A percentile compares a stretch with the other conserved stretches of the same genome.
phyloP scores from a whole-genome alignment of 2,113 vertebrate genomes.

The Diglossa brunneiventris region DNA sequence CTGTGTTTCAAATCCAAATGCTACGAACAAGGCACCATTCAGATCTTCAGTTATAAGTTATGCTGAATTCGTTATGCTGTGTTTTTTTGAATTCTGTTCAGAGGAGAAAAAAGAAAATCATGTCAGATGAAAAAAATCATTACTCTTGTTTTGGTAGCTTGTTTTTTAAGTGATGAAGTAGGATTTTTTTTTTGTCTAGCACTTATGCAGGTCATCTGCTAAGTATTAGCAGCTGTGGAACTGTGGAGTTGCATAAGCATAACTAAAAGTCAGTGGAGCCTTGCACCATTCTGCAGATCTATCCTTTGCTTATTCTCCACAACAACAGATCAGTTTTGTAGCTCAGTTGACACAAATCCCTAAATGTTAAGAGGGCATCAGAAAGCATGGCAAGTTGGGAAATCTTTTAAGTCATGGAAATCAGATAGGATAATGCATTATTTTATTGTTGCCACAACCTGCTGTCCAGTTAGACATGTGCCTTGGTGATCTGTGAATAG shows the following conservation, averaged over 20 bases:
- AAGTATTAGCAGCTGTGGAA: slow-evolving; percentile 73
- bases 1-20: slow-evolving; percentile 57
- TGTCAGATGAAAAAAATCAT: slow-evolving; percentile 1
- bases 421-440: background rate
- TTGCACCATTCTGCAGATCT: slow-evolving; percentile 53
- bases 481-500: background rate
- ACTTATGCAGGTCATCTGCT: slow-evolving; percentile 57
- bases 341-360: slow-evolving; percentile 14
- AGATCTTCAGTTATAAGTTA: slow-evolving; percentile 46
- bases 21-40: slow-evolving; percentile 67
- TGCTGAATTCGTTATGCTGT: slow-evolving; percentile 3
- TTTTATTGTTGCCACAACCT: background rate
- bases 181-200: background rate
- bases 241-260: slow-evolving; percentile 59
- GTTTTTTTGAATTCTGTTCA: slow-evolving; percentile 1
- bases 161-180: slow-evolving; percentile 52
- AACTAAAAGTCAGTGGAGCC: slow-evolving; percentile 44
- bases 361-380: background rate
- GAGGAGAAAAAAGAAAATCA: slow-evolving; percentile 43
- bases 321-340: slow-evolving; percentile 58
- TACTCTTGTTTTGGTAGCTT: slow-evolving; percentile 7
- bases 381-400: slow-evolving; percentile 10
- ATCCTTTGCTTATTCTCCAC: slow-evolving; percentile 31
- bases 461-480: background rate
- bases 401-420: slow-evolving; percentile 37